Evolutionary conservation across 2,888 invertebrate species (phyloP), one percentile per base, ranked within the genome.

Genomic region (Fissipunctia ypsillon): DNA sequence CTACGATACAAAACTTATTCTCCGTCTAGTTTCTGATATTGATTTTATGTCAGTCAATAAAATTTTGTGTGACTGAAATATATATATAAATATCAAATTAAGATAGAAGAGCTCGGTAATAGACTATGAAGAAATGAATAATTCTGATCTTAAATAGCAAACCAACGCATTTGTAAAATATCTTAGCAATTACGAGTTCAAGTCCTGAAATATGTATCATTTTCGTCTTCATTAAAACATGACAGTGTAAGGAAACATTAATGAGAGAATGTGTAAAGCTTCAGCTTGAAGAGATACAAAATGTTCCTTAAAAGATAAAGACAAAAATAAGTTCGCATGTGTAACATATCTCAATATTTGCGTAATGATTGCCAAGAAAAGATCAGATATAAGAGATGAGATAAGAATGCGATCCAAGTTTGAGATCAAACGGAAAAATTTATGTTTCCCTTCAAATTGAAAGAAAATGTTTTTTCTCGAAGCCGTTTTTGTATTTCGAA

Each of bases 311-410:
- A 22, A 74, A 76, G 48, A 41, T 6, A 25, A 71, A 70, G 38
- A 45, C 7, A 52, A 43, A 64, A 73, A 69, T 28, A 57, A 61
- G 3, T 48, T 71, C 41, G 35, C 48, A 69, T 59, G 28, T 59
- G 28, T 59, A 67, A 56, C 48, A 56, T 60, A 19, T 56, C 25
- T 60, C 5, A 52, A 59, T 69, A 61, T 71, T 68, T 43, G 41
- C n/a, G 80, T 75, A 75, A 78, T 83, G 71, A 71, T 64, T 67
- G 38, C 7, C n/a, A 38, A 66, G 67, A 48, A 64, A 61, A 70
- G n/a, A n/a, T n/a, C n/a, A 57, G 35, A 76, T 74, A 63, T 79
- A 84, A 74, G 77, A 59, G 61, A 63, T 57, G 45, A 72, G 28
- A 86, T 69, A 48, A 73, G 50, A 67, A 56, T 64, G 50, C 60